These are phyloP conservation scores for Centrocercus urophasianus DNA, from an alignment of 2,113 vertebrate species.

Conservation along the genomic window DNA sequence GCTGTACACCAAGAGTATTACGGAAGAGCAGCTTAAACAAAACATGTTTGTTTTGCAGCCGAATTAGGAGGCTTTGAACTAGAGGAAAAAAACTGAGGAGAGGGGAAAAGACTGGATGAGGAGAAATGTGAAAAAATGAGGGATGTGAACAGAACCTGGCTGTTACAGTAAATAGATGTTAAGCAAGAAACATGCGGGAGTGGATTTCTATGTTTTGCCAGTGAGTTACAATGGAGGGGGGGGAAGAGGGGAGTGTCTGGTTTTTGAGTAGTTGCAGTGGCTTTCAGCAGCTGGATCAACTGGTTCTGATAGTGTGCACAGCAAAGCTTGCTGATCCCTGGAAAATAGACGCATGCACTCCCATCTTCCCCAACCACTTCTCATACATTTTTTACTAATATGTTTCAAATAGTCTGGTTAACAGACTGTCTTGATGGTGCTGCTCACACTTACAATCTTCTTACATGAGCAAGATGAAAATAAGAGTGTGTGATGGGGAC, in stretches of 20 bases:
- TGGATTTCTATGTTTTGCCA: not conserved
- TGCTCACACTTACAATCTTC: not conserved
- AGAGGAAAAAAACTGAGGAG: not conserved
- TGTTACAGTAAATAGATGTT: not conserved
- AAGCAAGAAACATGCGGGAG: not conserved
- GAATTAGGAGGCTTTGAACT: slow-evolving; percentile 43
- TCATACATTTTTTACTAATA: not conserved
- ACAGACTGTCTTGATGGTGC: not conserved
- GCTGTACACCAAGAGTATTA: slow-evolving; percentile 52
- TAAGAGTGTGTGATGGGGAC: not conserved
- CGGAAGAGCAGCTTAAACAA: slow-evolving; percentile 67
- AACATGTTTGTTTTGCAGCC: slow-evolving; percentile 69
- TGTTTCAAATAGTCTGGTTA: not conserved
- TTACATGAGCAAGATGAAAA: not conserved
- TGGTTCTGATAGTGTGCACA: not conserved
- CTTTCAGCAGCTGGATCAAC: not conserved
- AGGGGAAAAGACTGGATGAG: not conserved
- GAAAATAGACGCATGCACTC: not conserved
- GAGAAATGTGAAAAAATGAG: not conserved
- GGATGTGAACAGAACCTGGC: not conserved
- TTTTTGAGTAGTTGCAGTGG: not conserved
- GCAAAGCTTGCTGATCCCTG: not conserved
- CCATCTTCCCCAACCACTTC: accelerated
- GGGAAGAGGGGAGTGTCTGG: not conserved
- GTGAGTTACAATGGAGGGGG: not conserved